Evolutionary conservation across 2,113 vertebrate genomes (phyloP), one percentile per base, ranked within the genome.

Genomic region (Chiloscyllium plagiosum): DNA sequence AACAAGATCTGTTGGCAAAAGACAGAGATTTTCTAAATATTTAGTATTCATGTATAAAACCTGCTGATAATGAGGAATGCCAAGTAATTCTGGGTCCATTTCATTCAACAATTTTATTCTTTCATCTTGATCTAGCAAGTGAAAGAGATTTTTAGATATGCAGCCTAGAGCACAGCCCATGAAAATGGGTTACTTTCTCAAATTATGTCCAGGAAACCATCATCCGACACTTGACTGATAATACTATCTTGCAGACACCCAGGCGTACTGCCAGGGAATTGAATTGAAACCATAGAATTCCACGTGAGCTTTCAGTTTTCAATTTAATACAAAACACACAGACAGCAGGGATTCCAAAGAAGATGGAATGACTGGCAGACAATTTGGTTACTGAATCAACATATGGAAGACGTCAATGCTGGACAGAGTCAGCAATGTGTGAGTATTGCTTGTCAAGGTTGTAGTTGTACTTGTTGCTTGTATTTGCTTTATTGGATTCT

Each of bases 191-290:
- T 61, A 29, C 52, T 4, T 26, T 65, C 50, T 90, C 87, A 65
- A 17, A 29, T 90, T 90, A 61, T 56, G 50, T 61, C 85, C 22
- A 10, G 85, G 26, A 90, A 61, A 56, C 12, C 26, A 33, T 90
- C 61, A 90, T 90, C 87, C 61, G 33, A n/a, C 89, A 92, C 56
- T 92, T 17, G 61, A 37, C 33, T n/a, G 89, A 92, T 92, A 92
- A 92, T 6, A 17, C 22, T 92, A 66, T n/a, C 13, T n/a, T 19
- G 33, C 89, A 92, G 56, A 92, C 89, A 66, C 56, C 89, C 89
- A 2, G 89, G 56, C 89, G 37, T 4, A 33, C 89, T 92, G 89
- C 89, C 89, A 92, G 89, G 33, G 89, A 92, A 37, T 92, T 92
- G 13, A 33, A 66, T 3, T 66, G 78, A 83, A 42, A 83, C n/a